phyloP scores from a whole-genome alignment of 2,797 vertebrate genomes.

The Galaxias olidus region DNA sequence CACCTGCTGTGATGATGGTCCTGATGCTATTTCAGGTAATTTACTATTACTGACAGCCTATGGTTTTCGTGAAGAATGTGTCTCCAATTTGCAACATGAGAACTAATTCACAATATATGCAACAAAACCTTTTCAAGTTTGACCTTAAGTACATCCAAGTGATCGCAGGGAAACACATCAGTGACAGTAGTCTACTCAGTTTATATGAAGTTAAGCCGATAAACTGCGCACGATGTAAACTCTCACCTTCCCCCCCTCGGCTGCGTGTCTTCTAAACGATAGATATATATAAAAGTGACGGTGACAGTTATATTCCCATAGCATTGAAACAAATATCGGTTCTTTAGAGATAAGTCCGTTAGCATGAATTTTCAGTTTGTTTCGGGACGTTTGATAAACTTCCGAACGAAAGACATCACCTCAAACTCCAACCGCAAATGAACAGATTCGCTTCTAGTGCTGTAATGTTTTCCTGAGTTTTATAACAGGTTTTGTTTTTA shows the following conservation, averaged over 20 bases:
- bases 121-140: background rate
- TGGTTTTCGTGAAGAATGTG: too few species aligned
- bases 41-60: too few species aligned
- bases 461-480: background rate
- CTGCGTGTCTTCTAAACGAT: constrained; percentile 13
- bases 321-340: constrained; percentile 25
- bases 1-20: too few species aligned
- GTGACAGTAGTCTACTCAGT: constrained; percentile 21
- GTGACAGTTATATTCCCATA: constrained; percentile 28
- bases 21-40: too few species aligned
- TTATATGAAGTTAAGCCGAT: constrained; percentile 57
- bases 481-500: background rate
- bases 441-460: background rate
- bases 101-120: too few species aligned
- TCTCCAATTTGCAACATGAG: too few species aligned
- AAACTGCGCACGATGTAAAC: constrained; percentile 44
- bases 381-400: constrained; percentile 1
- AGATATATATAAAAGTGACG: background rate
- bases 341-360: constrained; percentile 1
- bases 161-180: constrained; percentile 9
- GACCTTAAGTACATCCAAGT: constrained; percentile 3
- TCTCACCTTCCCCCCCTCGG: constrained; percentile 48
- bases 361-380: constrained; percentile 9
- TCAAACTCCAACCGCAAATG: background rate
- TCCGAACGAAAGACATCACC: background rate